A percentile compares a stretch with the other conserved stretches of the same genome.
phyloP scores from a whole-genome alignment of 2,888 invertebrate species.

The Gastracanthus pulcherrimus region DNA sequence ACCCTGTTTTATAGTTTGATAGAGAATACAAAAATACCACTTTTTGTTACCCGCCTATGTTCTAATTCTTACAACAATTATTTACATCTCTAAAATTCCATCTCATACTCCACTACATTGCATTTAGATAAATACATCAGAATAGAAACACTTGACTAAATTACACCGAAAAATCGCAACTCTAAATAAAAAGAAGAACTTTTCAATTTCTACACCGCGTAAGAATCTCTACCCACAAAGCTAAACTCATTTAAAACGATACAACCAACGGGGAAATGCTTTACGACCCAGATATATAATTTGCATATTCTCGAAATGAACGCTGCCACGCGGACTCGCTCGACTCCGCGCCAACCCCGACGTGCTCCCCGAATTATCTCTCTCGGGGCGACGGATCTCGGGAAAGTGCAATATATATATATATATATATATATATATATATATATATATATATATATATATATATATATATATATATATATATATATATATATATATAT shows the following conservation, averaged over 20 bases:
- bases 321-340: not conserved
- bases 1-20: too few species aligned
- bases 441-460: not conserved
- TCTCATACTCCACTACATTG: too few species aligned
- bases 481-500: not conserved
- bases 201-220: not conserved
- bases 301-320: slow-evolving; percentile 1
- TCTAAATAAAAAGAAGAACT: not conserved
- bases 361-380: slow-evolving; percentile 28
- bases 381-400: not conserved
- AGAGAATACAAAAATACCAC: too few species aligned
- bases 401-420: too few species aligned
- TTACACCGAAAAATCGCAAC: too few species aligned
- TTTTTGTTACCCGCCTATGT: too few species aligned
- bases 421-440: not conserved
- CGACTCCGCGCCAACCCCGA: not conserved
- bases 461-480: too few species aligned
- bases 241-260: not conserved
- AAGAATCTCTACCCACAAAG: not conserved
- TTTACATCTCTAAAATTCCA: too few species aligned
- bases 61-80: too few species aligned
- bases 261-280: not conserved
- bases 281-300: slow-evolving; percentile 13
- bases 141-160: too few species aligned
- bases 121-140: too few species aligned